Percentiles rank a stretch among this genome's conserved stretches.
phyloP scores from a whole-genome alignment of 37 sponge, comb jelly and placozoan genomes.

The Bolinopsis microptera region DNA sequence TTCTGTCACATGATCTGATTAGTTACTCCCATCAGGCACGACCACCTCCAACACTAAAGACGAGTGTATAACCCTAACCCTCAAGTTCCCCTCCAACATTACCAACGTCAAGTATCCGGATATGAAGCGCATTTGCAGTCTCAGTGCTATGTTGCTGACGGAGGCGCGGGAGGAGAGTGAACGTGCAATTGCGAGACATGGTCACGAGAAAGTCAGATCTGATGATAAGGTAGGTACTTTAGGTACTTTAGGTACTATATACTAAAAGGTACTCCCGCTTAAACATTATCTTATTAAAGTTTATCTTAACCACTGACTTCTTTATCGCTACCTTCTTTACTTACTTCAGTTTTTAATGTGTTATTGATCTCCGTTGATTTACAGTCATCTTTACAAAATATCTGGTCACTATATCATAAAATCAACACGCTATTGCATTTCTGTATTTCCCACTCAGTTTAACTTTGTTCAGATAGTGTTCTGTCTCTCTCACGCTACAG shows the following conservation, averaged over 20 bases:
- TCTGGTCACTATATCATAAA: too few relatives aligned
- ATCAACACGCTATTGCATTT: too few relatives aligned
- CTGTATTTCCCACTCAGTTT: background rate
- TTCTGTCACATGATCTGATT: too few relatives aligned
- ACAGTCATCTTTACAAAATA: too few relatives aligned
- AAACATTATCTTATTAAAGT: too few relatives aligned
- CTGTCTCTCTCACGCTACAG: slow-evolving; percentile 1
- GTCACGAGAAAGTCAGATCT: slow-evolving; percentile 9
- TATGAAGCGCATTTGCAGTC: background rate
- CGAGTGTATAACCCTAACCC: slow-evolving; percentile 16
- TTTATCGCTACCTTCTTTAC: too few relatives aligned
- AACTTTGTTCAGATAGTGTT: slow-evolving; percentile 9
- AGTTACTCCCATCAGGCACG: slow-evolving; percentile 14
- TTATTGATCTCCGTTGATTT: too few relatives aligned
- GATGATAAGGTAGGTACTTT: slow-evolving; percentile 23
- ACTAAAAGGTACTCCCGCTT: too few relatives aligned
- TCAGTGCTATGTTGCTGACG: background rate
- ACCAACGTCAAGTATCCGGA: slow-evolving; percentile 29
- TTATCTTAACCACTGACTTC: too few relatives aligned
- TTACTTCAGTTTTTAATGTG: too few relatives aligned
- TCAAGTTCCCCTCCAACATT: background rate
- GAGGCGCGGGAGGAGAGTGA: slow-evolving; percentile 10
- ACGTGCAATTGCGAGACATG: background rate
- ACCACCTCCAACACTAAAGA: slow-evolving; percentile 27
- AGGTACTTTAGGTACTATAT: too few relatives aligned